These are phyloP conservation scores for Yponomeuta evonymella DNA, from an alignment of 2,888 invertebrate species.

Conservation along the genomic window DNA sequence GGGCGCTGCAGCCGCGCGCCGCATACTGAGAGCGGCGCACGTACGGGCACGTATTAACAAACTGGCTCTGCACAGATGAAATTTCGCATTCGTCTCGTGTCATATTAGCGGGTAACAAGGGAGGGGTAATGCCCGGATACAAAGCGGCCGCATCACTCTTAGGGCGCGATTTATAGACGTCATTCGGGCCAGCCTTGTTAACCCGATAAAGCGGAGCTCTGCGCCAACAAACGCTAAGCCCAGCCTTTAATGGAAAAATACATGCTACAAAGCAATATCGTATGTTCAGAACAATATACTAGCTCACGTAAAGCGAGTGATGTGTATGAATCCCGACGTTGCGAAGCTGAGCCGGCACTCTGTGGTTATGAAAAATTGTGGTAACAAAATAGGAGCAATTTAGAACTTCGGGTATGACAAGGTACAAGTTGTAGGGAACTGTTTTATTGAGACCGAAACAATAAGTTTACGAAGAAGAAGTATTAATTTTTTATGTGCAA, in stretches of 20 bases:
- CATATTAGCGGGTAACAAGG: slow-evolving; percentile 46
- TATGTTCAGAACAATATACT: not conserved
- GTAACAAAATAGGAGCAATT: slow-evolving; percentile 12
- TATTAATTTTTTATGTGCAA: too few relatives aligned
- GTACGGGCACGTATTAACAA: slow-evolving; percentile 15
- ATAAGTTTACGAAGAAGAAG: not conserved
- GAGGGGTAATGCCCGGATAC: slow-evolving; percentile 47
- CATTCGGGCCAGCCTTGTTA: not conserved
- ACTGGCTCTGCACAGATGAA: slow-evolving; percentile 29
- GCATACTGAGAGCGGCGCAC: slow-evolving; percentile 12
- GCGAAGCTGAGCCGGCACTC: not conserved
- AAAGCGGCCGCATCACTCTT: slow-evolving; percentile 50
- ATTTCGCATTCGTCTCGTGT: slow-evolving; percentile 57
- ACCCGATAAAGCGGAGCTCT: not conserved
- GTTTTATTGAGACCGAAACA: not conserved
- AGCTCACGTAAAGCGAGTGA: not conserved
- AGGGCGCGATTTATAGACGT: slow-evolving; percentile 24
- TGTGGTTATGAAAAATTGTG: slow-evolving; percentile 13
- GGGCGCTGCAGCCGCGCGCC: not conserved
- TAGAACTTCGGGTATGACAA: not conserved
- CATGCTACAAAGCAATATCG: too few relatives aligned
- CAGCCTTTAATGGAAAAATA: too few relatives aligned
- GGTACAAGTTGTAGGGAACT: not conserved
- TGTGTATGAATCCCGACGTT: not conserved
- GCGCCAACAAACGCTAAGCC: too few relatives aligned